These are phyloP conservation scores for Sphaeridia pumilis DNA, from an alignment of 2,888 invertebrate genomes.

Conservation along the genomic window DNA sequence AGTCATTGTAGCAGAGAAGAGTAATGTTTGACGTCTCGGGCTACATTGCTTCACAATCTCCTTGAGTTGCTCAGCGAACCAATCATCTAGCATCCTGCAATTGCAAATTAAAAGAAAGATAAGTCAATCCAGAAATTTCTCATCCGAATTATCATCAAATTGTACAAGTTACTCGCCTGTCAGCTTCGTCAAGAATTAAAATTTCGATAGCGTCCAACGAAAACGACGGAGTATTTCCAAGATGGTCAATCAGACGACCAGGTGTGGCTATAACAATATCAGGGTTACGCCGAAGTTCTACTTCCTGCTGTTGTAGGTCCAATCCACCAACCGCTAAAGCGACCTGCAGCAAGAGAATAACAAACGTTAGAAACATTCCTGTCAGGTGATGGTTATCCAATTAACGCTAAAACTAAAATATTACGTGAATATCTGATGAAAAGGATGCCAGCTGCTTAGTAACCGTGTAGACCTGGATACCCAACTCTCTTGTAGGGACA, in stretches of 20 bases:
- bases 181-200: slow-evolving; percentile 64
- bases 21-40: slow-evolving; percentile 81
- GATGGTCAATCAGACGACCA: slow-evolving; percentile 92
- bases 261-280: slow-evolving; percentile 98
- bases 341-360: slow-evolving; percentile 44
- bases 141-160: background rate
- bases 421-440: slow-evolving; percentile 46
- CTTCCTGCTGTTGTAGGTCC: slow-evolving; percentile 69
- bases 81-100: slow-evolving; percentile 83
- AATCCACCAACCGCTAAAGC: slow-evolving; percentile 78
- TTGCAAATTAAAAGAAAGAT: background rate
- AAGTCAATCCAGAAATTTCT: background rate
- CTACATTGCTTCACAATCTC: slow-evolving; percentile 90
- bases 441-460: slow-evolving; percentile 80
- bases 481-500: slow-evolving; percentile 93
- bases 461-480: slow-evolving; percentile 94
- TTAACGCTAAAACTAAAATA: background rate
- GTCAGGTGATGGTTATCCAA: background rate
- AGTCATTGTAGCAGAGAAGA: slow-evolving; percentile 99
- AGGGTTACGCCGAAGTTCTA: slow-evolving; percentile 72
- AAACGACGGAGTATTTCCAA: slow-evolving; percentile 89
- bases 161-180: slow-evolving; percentile 43
- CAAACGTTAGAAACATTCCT: background rate
- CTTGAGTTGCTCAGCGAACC: slow-evolving; percentile 98
- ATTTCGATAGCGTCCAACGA: slow-evolving; percentile 81